These are phyloP conservation scores for Molossus alvarezi DNA, from an alignment of 2,797 vertebrate species.

Conservation along the genomic window DNA sequence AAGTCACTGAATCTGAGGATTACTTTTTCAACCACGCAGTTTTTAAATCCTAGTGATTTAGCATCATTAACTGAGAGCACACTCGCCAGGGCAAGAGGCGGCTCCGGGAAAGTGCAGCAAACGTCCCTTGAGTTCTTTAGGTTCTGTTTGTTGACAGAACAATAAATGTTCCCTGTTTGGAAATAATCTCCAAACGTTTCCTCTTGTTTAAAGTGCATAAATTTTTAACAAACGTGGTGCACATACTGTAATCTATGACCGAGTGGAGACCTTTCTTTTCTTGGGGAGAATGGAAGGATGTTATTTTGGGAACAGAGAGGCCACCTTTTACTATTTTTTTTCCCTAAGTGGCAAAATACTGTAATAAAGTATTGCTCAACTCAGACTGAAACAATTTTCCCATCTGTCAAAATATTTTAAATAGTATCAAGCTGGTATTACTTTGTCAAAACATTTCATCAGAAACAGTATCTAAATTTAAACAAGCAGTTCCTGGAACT, in stretches of 20 bases:
- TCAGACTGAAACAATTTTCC: slow-evolving; percentile 88
- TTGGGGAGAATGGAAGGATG: slow-evolving; percentile 73
- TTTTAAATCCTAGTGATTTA: slow-evolving; percentile 21
- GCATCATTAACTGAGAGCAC: not conserved
- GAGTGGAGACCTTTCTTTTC: slow-evolving; percentile 67
- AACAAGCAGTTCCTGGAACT: slow-evolving; percentile 87
- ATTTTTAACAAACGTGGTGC: slow-evolving; percentile 65
- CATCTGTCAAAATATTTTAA: slow-evolving; percentile 91
- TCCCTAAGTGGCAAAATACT: slow-evolving; percentile 85
- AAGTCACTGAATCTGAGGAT: not conserved
- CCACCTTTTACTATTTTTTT: slow-evolving; percentile 83
- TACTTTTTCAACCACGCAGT: not conserved
- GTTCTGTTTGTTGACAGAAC: slow-evolving; percentile 76
- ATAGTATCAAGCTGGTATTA: slow-evolving; percentile 89
- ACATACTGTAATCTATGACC: slow-evolving; percentile 73
- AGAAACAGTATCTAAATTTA: slow-evolving; percentile 87
- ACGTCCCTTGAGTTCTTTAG: slow-evolving; percentile 65
- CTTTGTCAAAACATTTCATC: slow-evolving; percentile 92
- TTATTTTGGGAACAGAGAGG: slow-evolving; percentile 84
- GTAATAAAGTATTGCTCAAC: slow-evolving; percentile 85
- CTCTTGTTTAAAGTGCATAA: slow-evolving; percentile 73
- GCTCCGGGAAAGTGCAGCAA: not conserved
- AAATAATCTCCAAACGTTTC: slow-evolving; percentile 77
- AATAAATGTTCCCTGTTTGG: slow-evolving; percentile 79
- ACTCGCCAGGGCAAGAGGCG: not conserved